These are phyloP conservation scores for Pardalotus punctatus DNA, from an alignment of 2,113 vertebrate genomes.

Conservation along the genomic window DNA sequence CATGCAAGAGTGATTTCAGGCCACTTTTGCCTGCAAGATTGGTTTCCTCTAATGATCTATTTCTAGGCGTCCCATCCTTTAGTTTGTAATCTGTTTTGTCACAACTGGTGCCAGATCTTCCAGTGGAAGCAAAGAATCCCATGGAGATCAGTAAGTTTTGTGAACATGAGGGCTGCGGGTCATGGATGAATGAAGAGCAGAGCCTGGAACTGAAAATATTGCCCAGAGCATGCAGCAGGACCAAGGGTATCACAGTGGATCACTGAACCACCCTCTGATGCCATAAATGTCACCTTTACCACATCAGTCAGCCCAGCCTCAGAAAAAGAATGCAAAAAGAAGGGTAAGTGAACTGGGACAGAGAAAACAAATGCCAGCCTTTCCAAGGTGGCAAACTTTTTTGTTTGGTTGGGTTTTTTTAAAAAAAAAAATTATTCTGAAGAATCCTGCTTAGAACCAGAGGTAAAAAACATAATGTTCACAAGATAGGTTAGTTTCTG, in stretches of 20 bases:
- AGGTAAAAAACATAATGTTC: not conserved
- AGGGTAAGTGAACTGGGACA: not conserved
- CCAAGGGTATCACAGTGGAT: not conserved
- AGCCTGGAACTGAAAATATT: not conserved
- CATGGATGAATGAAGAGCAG: not conserved
- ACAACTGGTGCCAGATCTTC: not conserved
- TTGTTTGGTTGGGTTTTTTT: not conserved
- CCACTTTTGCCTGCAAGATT: slow-evolving; percentile 10
- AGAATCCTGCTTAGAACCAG: not conserved
- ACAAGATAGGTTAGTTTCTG: not conserved
- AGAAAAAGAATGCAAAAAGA: not conserved
- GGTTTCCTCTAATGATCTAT: slow-evolving; percentile 14
- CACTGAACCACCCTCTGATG: not conserved
- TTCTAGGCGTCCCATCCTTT: not conserved
- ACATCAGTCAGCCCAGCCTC: not conserved
- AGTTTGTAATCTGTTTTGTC: not conserved
- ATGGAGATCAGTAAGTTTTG: not conserved
- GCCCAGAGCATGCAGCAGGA: not conserved
- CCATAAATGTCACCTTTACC: not conserved
- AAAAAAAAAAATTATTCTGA: not conserved
- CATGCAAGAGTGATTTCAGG: slow-evolving; percentile 46
- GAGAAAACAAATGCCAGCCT: not conserved
- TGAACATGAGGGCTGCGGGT: not conserved
- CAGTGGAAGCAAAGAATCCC: not conserved
- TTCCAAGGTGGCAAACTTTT: not conserved